Conservation (phyloP, 2,797 vertebrate genomes). For the Pteropus rufus region DNA sequence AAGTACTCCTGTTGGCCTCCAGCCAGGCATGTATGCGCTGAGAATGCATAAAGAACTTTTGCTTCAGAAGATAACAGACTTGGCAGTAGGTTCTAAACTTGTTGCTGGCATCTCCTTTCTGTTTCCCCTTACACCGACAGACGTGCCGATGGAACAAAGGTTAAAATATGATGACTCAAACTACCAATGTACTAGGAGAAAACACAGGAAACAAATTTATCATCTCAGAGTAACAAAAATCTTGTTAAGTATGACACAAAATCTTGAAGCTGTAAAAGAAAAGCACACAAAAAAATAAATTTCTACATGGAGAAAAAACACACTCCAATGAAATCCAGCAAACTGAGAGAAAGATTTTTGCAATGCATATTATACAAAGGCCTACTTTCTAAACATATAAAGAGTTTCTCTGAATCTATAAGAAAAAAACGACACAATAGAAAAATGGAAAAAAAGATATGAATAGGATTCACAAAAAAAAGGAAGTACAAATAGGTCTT, state of each 20-base stretch:
- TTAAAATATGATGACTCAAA: conserved; percentile 34
- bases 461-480: neutral
- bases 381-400: neutral
- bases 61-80: neutral
- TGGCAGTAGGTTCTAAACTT: neutral
- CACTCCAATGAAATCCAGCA: conserved; percentile 5
- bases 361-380: neutral
- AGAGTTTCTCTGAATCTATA: neutral
- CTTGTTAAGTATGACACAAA: conserved; percentile 21
- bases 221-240: conserved; percentile 46
- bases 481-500: neutral
- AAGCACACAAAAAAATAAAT: neutral
- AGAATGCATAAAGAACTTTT: neutral
- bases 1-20: neutral
- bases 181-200: neutral
- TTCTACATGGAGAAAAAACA: neutral
- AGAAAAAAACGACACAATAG: neutral
- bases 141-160: conserved; percentile 24
- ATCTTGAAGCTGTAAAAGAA: conserved; percentile 12
- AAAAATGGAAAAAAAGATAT: neutral
- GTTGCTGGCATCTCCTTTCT: neutral
- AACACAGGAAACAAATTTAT: conserved; percentile 52
- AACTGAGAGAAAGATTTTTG: neutral
- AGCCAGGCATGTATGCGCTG: neutral
- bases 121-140: neutral